A percentile compares a stretch with the other conserved stretches of the same genome.
Evolutionary conservation across 2,797 vertebrate genomes (phyloP).

Genomic region (Molothrus ater): DNA sequence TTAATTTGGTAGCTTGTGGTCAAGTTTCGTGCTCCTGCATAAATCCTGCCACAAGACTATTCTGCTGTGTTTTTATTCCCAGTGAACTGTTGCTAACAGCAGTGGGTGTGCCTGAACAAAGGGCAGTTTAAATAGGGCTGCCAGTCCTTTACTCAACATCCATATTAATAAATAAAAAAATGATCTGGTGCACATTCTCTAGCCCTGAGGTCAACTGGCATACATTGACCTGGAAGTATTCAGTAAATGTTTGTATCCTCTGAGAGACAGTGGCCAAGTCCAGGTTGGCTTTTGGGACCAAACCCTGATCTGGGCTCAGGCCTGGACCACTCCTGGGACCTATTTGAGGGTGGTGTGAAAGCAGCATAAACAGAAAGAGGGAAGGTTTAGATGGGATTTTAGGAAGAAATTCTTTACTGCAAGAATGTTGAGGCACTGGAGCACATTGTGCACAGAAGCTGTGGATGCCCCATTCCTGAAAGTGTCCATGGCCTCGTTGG

Average conservation of each 20-base stretch:
- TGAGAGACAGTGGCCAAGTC: neutral
- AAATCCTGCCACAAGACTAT: neutral
- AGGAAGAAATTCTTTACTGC: neutral
- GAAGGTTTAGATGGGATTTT: neutral
- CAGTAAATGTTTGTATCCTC: neutral
- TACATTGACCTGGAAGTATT: neutral
- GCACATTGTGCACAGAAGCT: neutral
- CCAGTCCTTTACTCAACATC: neutral
- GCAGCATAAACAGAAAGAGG: neutral
- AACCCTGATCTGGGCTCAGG: neutral
- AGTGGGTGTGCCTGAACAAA: neutral
- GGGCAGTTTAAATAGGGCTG: neutral
- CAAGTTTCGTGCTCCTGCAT: neutral
- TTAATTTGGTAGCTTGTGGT: neutral
- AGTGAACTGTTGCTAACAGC: neutral
- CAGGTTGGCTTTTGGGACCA: neutral
- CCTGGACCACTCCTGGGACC: neutral
- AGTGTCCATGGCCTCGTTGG: neutral
- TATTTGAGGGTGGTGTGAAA: neutral
- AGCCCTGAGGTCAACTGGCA: neutral
- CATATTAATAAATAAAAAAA: neutral
- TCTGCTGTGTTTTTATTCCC: neutral
- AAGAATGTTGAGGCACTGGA: neutral
- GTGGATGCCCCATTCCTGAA: neutral
- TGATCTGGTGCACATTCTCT: neutral